Base-by-base conservation (phyloP, 2,797 vertebrate genomes). In the Lacerta bilineata region DNA sequence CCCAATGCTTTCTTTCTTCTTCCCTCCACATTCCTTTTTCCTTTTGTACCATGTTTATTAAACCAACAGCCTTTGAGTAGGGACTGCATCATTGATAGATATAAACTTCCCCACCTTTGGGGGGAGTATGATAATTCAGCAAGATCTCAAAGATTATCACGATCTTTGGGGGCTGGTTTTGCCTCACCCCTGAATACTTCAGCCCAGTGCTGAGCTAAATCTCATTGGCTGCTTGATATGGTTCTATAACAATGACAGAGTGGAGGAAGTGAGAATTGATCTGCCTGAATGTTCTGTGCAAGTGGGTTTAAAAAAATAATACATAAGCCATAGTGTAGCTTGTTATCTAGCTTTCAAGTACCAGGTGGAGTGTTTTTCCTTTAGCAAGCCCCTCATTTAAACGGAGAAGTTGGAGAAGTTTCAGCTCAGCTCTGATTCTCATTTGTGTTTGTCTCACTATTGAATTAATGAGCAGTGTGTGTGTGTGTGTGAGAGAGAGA, bases 391-490 rank as follows among this genome's bases (percentile, higher is more conserved):
- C 41, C 41, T 36, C 64, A 75, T 87, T 82, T 69, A 82, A 82
- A 80, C 23, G 23, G 27, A 64, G 8, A 43, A 29, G 39, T 83
- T 69, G 29, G 15, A 29, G 39, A 29, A 83, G 25, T 64, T 81
- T 81, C 15, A n/a, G 33, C 33, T 59, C 13, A 39, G 33, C 9
- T 43, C 39, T 43, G 17, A 80, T 69, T 43, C 27, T 69, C 25
- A 15, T 80, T 61, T 75, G 71, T 87, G 39, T 92, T 89, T 88
- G 23, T 78, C 72, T 74, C 68, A 84, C 46, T 2, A 33, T 86
- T 84, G 89, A 80, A 93, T 84, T 74, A 77, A 91, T 89, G 74
- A 90, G 74, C 18, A 75, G 55, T 89, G 85, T 77, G 77, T 55
- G 89, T 87, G n/a, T 36, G 29, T 10, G 15, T 23, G n/a, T 64